Evolutionary conservation across 2,797 vertebrate genomes (phyloP), one percentile per base, ranked within the genome.

Genomic region (Petrocephalus sullivani): DNA sequence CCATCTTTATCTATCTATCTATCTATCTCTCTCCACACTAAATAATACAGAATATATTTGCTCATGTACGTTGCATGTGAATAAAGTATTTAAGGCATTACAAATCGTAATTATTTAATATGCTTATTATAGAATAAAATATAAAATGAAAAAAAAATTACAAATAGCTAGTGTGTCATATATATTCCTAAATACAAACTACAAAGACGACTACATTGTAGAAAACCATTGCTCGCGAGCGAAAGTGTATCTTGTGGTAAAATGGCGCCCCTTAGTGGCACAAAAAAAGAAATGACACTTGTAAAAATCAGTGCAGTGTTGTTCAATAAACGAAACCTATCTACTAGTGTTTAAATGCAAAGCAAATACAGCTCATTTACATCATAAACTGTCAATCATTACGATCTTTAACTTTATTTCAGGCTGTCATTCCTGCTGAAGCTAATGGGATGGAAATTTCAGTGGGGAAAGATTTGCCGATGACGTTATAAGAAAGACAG

Each of bases 221-320:
- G 8, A 81, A 81, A 49, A 49, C 41, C 14, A 9, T 54, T 46
- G 41, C 41, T 37, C 33, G 16, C 75, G 41, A 49, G 46, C 21
- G 19, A 54, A 53, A 12, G 46, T 23, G 67, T 93, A 12, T 94
- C 92, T 56, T 91, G 89, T 91, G 94, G 94, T 94, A 33, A 89
- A 93, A 93, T 92, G 93, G 93, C 92, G 93, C 94, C 95, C 90
- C 92, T 91, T 23, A 92, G 94, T 92, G 96, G 91, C 0, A 0
- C 37, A 12, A 56, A 67, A 10, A 0, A 1, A 10, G 3, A 23
- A 88, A 0, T 87, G 88, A 89, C 92, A 89, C 1, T 0, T 1
- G 1, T 56, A 1, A 46, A 0, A 81, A 56, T 58, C 28, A 64
- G 60, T 37, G 37, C 46, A 51, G 37, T 51, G 58, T 87, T 51